phyloP scores from a whole-genome alignment of 2,113 vertebrate species.

The Mormoops blainvillei region DNA sequence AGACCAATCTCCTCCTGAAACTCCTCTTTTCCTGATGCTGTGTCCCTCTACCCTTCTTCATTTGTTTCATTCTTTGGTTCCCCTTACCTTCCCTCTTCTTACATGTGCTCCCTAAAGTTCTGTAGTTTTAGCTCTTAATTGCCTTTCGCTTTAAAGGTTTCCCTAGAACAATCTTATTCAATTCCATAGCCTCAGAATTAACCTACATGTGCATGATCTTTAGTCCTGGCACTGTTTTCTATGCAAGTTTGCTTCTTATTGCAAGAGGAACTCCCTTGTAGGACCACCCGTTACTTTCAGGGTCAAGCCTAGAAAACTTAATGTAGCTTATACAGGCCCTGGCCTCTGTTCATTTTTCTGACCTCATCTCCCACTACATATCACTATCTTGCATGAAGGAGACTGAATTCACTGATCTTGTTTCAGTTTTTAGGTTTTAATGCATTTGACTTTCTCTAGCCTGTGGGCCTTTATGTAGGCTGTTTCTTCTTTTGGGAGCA shows the following conservation, averaged over 20 bases:
- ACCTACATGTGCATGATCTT: not conserved
- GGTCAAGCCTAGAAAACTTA: not conserved
- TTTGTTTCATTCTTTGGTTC: not conserved
- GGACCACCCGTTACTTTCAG: not conserved
- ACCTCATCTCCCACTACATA: not conserved
- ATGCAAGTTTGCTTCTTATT: not conserved
- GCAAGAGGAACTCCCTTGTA: not conserved
- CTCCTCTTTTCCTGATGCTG: not conserved
- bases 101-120: not conserved
- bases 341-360: not conserved
- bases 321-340: too few relatives aligned
- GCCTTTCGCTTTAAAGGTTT: not conserved
- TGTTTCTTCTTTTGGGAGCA: not conserved
- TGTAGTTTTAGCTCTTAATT: not conserved
- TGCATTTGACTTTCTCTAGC: not conserved
- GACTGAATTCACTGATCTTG: not conserved
- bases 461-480: not conserved
- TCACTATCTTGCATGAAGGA: not conserved
- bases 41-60: accelerated
- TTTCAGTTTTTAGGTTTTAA: slow-evolving; percentile 14
- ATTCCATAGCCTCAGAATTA: not conserved
- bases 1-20: not conserved
- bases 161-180: not conserved
- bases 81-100: not conserved
- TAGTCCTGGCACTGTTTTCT: not conserved